Base-by-base conservation (phyloP, 2,113 vertebrate species). In the Vulpes ferrilata region DNA sequence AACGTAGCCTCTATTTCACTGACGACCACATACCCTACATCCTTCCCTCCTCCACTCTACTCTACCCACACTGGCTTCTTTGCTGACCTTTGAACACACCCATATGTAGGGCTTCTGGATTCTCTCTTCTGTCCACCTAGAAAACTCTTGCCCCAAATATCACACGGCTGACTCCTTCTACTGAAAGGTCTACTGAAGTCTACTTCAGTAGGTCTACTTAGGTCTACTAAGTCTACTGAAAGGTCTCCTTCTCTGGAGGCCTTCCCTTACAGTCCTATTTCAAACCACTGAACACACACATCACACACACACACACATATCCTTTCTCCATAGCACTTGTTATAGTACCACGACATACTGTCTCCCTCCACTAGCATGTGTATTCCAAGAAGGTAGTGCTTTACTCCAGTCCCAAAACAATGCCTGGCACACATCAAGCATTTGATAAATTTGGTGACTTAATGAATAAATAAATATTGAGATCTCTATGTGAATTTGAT, bases 331-430 rank as follows among this genome's bases (percentile, higher is more conserved):
- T 0, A 43, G 23, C 38, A 16, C n/a, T 88, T 43, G 48, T 4
- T 88, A 93, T 9, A 53, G 2, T 48, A 84, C 38, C 76, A 84
- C 12, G 19, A 78, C 62, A 27, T 76, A 65, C 64, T 19, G 12
- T 93, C 32, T 85, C 57, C n/a, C 30, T 95, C 57, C 48, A 43
- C 27, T 64, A 48, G 19, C 93, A 86, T 10, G 13, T 13, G 38
- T 69, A 55, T 71, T 92, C 43, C 57, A 91, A 94, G 48, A 94
- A 86, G 73, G 25, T 15, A 87, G 35, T 25, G 16, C 38, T 95
- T 89, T 90, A 92, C 43, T 86, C 19, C 67, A 78, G 2, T 7
- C n/a, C 55, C 82, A 73, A 23, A 94, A 93, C 71, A 89, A 48
- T 84, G 60, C 16, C 43, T 87, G 64, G 30, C 30, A 82, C 48